phyloP scores from a whole-genome alignment of 2,113 vertebrate genomes.

The Vireo altiloquus region DNA sequence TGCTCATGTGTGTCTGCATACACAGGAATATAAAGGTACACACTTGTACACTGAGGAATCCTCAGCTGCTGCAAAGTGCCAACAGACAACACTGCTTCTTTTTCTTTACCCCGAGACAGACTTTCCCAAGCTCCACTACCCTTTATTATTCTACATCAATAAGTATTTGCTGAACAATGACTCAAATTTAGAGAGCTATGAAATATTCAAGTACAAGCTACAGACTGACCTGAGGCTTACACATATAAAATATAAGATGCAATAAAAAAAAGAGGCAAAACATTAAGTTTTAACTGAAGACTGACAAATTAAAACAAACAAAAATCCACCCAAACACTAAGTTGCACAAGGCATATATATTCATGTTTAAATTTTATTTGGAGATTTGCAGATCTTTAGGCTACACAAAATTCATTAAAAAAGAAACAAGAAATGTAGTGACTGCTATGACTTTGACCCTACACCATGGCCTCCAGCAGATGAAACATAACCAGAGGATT shows the following conservation, averaged over 20 bases:
- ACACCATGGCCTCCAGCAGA: conserved; percentile 31
- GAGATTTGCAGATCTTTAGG: neutral
- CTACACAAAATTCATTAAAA: neutral
- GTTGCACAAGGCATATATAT: neutral
- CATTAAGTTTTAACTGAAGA: neutral
- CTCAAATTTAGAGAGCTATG: neutral
- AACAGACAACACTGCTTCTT: neutral
- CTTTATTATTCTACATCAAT: neutral
- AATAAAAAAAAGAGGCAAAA: neutral
- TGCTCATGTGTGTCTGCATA: accelerated
- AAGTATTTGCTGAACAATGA: neutral
- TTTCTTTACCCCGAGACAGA: neutral
- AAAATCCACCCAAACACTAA: neutral
- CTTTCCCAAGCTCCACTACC: neutral
- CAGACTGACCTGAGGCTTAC: neutral
- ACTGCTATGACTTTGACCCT: conserved; percentile 47
- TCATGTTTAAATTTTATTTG: neutral
- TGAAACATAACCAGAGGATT: conserved; percentile 24
- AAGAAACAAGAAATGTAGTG: neutral
- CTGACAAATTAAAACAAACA: neutral
- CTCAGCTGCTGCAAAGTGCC: neutral
- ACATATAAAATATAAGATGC: neutral
- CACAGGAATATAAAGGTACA: neutral
- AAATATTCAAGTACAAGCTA: neutral
- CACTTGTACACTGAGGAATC: neutral